Evolutionary conservation across 1,140 invertebrate genomes (phyloP).

Genomic region (Gryon sp.): DNA sequence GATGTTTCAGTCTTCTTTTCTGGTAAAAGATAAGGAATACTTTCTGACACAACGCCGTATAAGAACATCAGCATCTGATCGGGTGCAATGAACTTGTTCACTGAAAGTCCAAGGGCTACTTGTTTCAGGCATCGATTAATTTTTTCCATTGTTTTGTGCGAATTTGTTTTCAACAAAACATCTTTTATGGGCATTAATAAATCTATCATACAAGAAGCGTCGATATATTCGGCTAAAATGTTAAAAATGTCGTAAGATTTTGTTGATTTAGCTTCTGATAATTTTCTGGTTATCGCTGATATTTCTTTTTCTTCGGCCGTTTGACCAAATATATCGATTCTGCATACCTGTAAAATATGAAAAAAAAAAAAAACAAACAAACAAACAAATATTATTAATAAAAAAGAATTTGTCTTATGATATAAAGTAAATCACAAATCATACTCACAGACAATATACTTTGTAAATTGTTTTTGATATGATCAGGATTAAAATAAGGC

Average conservation of each 20-base stretch:
- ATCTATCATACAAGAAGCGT: constrained; percentile 87
- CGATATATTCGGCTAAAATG: constrained; percentile 89
- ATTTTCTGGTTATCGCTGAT: constrained; percentile 88
- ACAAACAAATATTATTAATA: not conserved
- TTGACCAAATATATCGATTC: constrained; percentile 92
- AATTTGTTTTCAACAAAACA: constrained; percentile 87
- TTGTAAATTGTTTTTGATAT: constrained; percentile 88
- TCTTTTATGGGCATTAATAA: constrained; percentile 91
- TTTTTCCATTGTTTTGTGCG: constrained; percentile 90
- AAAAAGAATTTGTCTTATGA: not conserved
- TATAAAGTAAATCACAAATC: too few relatives aligned
- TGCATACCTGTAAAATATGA: constrained; percentile 85
- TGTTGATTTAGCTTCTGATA: constrained; percentile 88
- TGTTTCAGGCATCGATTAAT: constrained; percentile 89
- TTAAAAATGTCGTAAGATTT: constrained; percentile 93
- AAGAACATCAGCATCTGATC: constrained; percentile 90
- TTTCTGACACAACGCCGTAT: constrained; percentile 88
- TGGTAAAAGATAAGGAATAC: constrained; percentile 84
- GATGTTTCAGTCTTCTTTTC: constrained; percentile 80
- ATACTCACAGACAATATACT: constrained; percentile 88
- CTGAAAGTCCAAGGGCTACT: constrained; percentile 88
- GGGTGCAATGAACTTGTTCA: constrained; percentile 87
- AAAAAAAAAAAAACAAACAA: constrained; percentile 21
- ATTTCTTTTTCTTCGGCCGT: constrained; percentile 96
- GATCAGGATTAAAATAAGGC: constrained; percentile 82